Base-by-base conservation (phyloP, 2,888 invertebrate species). In the Eupithecia inturbata region DNA sequence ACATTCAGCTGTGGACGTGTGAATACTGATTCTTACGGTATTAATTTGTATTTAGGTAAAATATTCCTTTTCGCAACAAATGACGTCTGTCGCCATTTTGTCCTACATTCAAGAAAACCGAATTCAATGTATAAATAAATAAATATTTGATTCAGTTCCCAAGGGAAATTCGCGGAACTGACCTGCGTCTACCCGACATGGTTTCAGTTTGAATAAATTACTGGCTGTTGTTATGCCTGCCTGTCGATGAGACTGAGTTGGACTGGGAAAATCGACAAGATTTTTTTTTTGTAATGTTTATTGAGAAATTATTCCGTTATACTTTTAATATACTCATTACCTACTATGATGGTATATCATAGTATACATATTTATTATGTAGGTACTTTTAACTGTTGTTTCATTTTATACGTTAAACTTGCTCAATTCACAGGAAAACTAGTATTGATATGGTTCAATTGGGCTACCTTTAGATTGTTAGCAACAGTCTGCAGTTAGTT, bases 131-230 rank as follows among this genome's bases (percentile, higher is more conserved):
- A 66, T 66, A 66, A 22, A 64, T 64, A 64, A 12, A 36, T 63
- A 19, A 69, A 41, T 64, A 64, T 53, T 70, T 6, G 5, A 70
- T 70, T 45, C 39, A 26, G 53, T 66, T 71, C 71, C 67, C 33
- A 6, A n/a, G 67, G 71, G 71, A 71, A 67, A 71, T 71, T 12
- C 41, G 7, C 26, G 41, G 19, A 57, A 67, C 66, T 67, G 71
- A 71, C 57, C 71, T 71, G 22, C 26, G 67, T 60, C 53, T 41
- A 22, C 36, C 7, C 71, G 33, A 71, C 71, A 67, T 62, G 57
- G 71, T 41, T 71, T 71, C 36, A 41, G 57, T 57, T 67, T 22
- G 57, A 33, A 69, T 69, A 62, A 60, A 69, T 69, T 41, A 69
- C 33, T 12, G 62, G 9, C 31, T 31, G 39, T 60, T 39, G 60